Base-by-base conservation (phyloP, 2,888 invertebrate genomes). In the Argyresthia albistria region DNA sequence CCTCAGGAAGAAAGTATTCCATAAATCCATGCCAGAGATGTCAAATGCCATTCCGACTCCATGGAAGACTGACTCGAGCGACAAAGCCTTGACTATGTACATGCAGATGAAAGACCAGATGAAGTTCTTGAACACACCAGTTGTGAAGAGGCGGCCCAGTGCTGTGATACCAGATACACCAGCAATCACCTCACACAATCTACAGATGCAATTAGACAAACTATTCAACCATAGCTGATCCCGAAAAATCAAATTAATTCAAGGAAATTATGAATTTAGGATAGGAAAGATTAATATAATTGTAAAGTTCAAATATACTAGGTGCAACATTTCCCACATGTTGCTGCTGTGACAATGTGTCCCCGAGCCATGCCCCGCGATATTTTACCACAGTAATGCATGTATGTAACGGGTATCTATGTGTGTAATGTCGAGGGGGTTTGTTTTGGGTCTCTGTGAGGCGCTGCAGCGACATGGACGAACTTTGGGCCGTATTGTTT, bases 91-190 rank as follows among this genome's bases (percentile, higher is more conserved):
- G 8, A 69, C 64, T 55, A 74, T 84, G 68, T 86, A 87, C 37
- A 69, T 83, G 76, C 63, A 80, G 56, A 77, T 82, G 71, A 87
- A 83, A 47, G 70, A 77, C 56, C 68, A 74, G 8, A 76, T 84
- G 74, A 70, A 73, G 49, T 87, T 83, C 56, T 59, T 87, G 37
- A 76, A 64, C 50, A 86, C 87, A 8, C 87, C 86, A 4, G 57
- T 68, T 11, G 61, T 65, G 0, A 79, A 76, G 56, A 58, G 60
- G 35, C 59, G 58, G 0, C 54, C 58, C 8, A 11, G 49, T 1
- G 54, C 51, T 8, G 55, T 62, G 0, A 35, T 43, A 1, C 69
- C 69, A 0, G 73, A 80, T 54, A 83, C 86, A 1, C 86, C 86
- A 0, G 69, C 73, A 0, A 57, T 74, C 0, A 83, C 78, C 3